Percentiles rank a stretch among this genome's conserved stretches.
Conservation (phyloP, 2,888 invertebrate genomes). For the Myathropa florea region DNA sequence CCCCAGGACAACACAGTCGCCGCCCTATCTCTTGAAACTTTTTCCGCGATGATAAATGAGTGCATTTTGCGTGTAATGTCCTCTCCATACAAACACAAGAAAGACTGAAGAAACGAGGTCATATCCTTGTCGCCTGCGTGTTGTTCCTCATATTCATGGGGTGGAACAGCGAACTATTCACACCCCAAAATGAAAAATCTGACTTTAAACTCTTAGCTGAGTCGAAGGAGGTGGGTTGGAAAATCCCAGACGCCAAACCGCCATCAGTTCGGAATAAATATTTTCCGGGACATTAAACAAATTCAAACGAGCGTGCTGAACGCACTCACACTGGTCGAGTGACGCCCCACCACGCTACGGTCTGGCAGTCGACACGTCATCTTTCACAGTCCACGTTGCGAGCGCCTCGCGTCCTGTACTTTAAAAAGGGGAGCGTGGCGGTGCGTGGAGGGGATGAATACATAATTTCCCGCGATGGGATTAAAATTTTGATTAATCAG, state of each 20-base stretch:
- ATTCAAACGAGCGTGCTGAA: constrained; percentile 55
- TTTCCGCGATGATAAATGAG: constrained; percentile 47
- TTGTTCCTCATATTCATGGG: constrained; percentile 18
- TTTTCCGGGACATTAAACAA: constrained; percentile 66
- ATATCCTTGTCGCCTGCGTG: constrained; percentile 32
- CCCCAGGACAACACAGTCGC: constrained; percentile 2
- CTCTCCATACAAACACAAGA: constrained; percentile 8
- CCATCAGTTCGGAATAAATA: constrained; percentile 54
- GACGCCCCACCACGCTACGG: background rate
- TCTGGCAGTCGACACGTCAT: background rate
- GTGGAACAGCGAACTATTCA: background rate
- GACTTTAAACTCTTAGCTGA: constrained; percentile 33
- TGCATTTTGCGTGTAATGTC: constrained; percentile 49
- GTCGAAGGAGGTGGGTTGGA: background rate
- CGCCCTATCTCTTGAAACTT: constrained; percentile 13
- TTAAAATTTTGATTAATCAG: constrained; percentile 63
- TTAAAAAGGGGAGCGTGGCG: background rate
- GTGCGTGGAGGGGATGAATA: background rate
- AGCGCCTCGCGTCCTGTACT: background rate
- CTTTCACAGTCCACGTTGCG: background rate
- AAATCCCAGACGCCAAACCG: constrained; percentile 34
- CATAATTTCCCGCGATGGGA: constrained; percentile 25
- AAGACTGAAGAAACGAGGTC: constrained; percentile 28
- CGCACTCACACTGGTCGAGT: constrained; percentile 24
- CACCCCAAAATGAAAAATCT: constrained; percentile 18